Base-by-base conservation (phyloP, 2,113 vertebrate species). In the Paratilapia polleni region DNA sequence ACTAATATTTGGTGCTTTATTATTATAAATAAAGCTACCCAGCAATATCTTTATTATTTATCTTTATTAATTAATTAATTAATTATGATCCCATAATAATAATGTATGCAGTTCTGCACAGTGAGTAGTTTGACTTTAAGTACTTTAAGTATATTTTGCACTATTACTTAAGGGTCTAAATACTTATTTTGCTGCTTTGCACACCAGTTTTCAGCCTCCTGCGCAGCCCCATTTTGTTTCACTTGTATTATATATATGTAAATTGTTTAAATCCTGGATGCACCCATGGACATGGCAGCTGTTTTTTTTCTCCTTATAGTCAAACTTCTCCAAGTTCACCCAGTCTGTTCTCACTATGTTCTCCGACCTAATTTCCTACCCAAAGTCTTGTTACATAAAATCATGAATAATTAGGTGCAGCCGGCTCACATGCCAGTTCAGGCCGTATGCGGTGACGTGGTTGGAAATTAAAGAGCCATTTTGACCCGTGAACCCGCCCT, bases 321-420 rank as follows among this genome's bases (percentile, higher is more conserved):
- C 41, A 86, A 84, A 86, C 81, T 77, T 82, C 70, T 31, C 74
- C 62, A 54, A 63, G 58, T 85, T 83, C 26, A 74, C 28, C 31
- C 62, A 5, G 68, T 77, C 22, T 52, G 58, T 15, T 68, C 78
- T 64, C 61, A 36, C 43, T 56, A 26, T 77, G 81, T 81, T 81
- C 78, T 61, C 76, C 47, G 83, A 91, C 88, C 90, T 75, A 12
- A 76, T 84, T 90, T 83, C 70, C 43, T 62, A 17, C 60, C 54
- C 76, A 58, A 82, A 91, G 87, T 87, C 88, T 68, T 9, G 82
- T 88, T 90, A 76, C 74, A 75, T 89, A 89, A 90, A 89, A 77
- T 57, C 84, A 85, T 85, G 87, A 87, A 85, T 89, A 89, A 92
- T 85, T 83, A 61, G 70, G 62, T 17, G 66, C 43, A 56, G 78